phyloP scores from a whole-genome alignment of 2,888 invertebrate genomes.

The Hypsopygia costalis region DNA sequence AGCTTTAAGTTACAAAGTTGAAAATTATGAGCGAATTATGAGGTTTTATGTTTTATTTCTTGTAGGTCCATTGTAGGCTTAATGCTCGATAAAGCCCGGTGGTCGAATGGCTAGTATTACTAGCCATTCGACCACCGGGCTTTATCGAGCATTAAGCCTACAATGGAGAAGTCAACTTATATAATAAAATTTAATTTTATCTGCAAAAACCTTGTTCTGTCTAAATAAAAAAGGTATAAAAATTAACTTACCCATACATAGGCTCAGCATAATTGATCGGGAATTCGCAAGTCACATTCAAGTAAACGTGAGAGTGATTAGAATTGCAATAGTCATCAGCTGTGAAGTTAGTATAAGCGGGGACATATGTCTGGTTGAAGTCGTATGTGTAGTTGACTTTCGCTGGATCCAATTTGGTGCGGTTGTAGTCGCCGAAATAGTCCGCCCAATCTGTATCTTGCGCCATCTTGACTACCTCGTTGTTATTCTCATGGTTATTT shows the following conservation, averaged over 20 bases:
- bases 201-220: no score
- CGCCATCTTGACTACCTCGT: constrained; percentile 56
- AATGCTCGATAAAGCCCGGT: no score
- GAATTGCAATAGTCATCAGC: constrained; percentile 63
- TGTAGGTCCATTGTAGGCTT: no score
- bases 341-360: constrained; percentile 55
- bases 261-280: constrained; percentile 84
- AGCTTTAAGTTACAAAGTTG: no score
- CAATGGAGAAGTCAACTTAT: no score
- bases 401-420: constrained; percentile 18
- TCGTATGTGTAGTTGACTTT: constrained; percentile 41
- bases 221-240: no score
- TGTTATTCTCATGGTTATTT: constrained; percentile 32
- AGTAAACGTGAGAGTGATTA: constrained; percentile 63
- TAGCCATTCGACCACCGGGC: no score
- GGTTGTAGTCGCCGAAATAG: constrained; percentile 41
- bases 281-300: constrained; percentile 85
- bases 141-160: constrained; percentile 1
- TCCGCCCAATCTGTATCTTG: constrained; percentile 54
- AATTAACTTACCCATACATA: constrained; percentile 85
- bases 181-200: no score
- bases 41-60: no score
- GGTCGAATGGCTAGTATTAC: no score
- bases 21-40: no score
- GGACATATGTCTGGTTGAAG: constrained; percentile 40